Evolutionary conservation across 2,113 vertebrate species (phyloP), one percentile per base, ranked within the genome.

Genomic region (Mesocricetus auratus): DNA sequence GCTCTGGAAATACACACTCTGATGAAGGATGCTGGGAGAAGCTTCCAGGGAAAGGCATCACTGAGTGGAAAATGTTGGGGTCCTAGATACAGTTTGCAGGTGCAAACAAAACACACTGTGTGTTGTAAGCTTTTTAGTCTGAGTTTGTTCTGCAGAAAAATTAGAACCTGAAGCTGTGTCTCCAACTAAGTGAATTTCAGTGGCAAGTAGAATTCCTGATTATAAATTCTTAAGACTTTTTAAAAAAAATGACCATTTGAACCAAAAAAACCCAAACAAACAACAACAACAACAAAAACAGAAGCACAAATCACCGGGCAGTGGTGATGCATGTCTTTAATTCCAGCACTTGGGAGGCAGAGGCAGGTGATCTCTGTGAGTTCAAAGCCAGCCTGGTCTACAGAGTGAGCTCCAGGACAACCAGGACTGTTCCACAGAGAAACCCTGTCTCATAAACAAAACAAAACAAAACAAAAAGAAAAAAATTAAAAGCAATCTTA

Each of bases 221-320:
- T 90, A 75, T 47, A n/a, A 60, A 81, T 96, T 93, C n/a, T 60
- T 83, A 69, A n/a, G 6, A 36, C 45, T 86, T 79, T n/a, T n/a
- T n/a, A n/a, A 2, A 62, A 83, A 78, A 31, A 26, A 82, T 4
- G 50, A 53, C 50, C 12, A 53, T 53, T 53, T 53, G 50, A 53
- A 53, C 12, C 8, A 53, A 10, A 53, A 47, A 47, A 47, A 47
- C 4, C 47, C 47, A 47, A 47, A 47, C 47, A 47, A 47, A 47
- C 47, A 47, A 8, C 47, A 47, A 8, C 47, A 47, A 47, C 47
- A 47, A 47, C 47, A 47, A 47, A 47, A 47, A 47, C 47, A 47
- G 47, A 56, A 56, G 53, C 53, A 56, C 3, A 56, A 56, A 56
- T n/a, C n/a, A n/a, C 12, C 3, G 53, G 53, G 53, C 53, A 56